These are phyloP conservation scores for Astreopora myriophthalma DNA, from an alignment of 64 coral and sea anemone species.

Conservation along the genomic window DNA sequence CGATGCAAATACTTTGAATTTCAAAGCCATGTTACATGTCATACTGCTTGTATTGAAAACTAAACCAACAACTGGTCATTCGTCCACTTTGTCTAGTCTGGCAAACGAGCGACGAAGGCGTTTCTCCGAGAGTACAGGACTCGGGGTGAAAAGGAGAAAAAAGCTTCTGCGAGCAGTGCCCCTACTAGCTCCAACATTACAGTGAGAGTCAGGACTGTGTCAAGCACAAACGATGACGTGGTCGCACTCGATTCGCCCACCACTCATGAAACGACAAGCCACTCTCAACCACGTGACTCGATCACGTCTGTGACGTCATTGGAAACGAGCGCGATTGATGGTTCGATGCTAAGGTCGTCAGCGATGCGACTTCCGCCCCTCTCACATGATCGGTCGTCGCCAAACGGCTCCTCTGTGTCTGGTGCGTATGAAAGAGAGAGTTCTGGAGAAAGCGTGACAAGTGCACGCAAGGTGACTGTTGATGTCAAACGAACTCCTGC, in stretches of 20 bases:
- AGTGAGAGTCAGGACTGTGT: background rate
- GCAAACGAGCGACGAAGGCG: slow-evolving; percentile 90
- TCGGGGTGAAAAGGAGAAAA: background rate
- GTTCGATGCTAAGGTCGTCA: background rate
- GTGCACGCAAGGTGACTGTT: slow-evolving; percentile 77
- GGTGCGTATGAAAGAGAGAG: background rate
- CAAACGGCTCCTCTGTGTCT: background rate
- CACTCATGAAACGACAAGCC: background rate
- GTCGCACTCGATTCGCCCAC: background rate
- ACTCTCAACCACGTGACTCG: background rate
- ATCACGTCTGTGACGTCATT: slow-evolving; percentile 23
- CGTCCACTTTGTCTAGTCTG: slow-evolving; percentile 56
- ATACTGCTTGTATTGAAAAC: background rate
- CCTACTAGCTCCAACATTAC: background rate
- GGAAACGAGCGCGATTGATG: background rate
- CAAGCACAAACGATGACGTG: background rate
- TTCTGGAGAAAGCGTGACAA: slow-evolving; percentile 75
- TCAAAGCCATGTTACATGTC: too few species aligned
- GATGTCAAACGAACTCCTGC: slow-evolving; percentile 69
- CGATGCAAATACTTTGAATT: too few species aligned
- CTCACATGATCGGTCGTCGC: background rate
- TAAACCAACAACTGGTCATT: background rate
- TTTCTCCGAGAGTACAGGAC: slow-evolving; percentile 79
- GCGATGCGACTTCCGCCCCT: background rate
- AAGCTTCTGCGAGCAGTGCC: background rate